Base-by-base conservation (phyloP, 2,888 invertebrate species). In the Trypoxylon attenuatum region DNA sequence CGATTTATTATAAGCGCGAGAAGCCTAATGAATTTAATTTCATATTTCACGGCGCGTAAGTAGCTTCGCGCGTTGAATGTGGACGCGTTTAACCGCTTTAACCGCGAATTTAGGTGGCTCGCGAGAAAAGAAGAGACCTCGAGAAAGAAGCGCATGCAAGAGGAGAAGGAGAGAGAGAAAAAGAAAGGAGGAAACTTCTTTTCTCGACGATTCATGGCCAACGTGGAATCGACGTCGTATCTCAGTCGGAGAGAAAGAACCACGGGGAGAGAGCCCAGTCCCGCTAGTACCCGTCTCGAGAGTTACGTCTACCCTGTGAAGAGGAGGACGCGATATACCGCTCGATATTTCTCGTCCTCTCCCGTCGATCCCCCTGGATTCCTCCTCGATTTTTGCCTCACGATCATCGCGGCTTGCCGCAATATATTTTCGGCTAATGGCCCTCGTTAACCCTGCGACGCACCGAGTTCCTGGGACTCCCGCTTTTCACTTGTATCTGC, bases 11-110 rank as follows among this genome's bases (percentile, higher is more conserved):
- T 81, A 82, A 81, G 80, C 82, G 80, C 80, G 81, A 80, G 81
- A 71, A 66, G 67, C 77, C 82, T 85, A 85, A 85, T 84, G 84
- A 84, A 84, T 85, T 85, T 85, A 84, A 85, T 84, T 85, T 84
- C 84, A 84, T 84, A 85, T 85, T 85, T 85, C 84, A 85, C 83
- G 79, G 78, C 76, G 80, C 76, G 81, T 84, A 84, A 84, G 83
- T 84, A 82, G 83, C 78, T 76, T 76, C 58, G 39, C 41, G 46
- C 53, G 45, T 2, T 76, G 73, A 74, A 76, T 78, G 68, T 71
- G 59, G 69, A 53, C 13, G 46, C 55, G 52, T 33, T 29, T 41
- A 18, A 54, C 51, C 63, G 58, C 71, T 61, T 69, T 68, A 65
- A 65, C 51, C 67, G 47, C 56, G 74, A 67, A 74, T 76, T 76